A percentile compares a stretch with the other conserved stretches of the same genome.
These are phyloP conservation scores for Thereva nobilitata DNA, from an alignment of 2,888 invertebrate species.

Conservation along the genomic window DNA sequence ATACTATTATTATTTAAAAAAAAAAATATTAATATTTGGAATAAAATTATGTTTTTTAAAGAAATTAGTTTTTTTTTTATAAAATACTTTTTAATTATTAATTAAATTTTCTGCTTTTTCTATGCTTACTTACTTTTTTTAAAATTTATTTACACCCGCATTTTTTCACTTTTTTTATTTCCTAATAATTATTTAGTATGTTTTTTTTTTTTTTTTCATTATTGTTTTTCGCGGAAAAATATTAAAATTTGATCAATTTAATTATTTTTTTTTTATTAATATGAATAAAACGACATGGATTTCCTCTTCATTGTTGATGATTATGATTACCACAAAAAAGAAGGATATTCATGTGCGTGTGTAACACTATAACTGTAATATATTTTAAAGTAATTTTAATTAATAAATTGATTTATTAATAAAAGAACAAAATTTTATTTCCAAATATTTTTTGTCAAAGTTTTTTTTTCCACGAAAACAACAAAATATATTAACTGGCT, in stretches of 20 bases:
- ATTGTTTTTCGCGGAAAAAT: slow-evolving; percentile 2
- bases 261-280: background rate
- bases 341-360: background rate
- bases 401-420: background rate
- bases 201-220: slow-evolving; percentile 9
- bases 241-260: background rate
- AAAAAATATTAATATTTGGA: slow-evolving; percentile 24
- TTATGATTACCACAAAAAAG: too few relatives aligned
- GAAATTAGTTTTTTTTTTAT: slow-evolving; percentile 13
- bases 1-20: slow-evolving; percentile 22
- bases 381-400: background rate
- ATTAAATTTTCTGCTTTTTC: slow-evolving; percentile 3
- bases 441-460: slow-evolving; percentile 20
- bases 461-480: slow-evolving; percentile 6
- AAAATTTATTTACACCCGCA: too few relatives aligned
- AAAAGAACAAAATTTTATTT: slow-evolving; percentile 29
- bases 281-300: background rate
- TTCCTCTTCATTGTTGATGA: too few relatives aligned
- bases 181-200: too few relatives aligned
- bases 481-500: slow-evolving; percentile 4
- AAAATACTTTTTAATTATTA: slow-evolving; percentile 8
- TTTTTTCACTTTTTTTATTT: too few relatives aligned
- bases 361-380: background rate
- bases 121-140: background rate
- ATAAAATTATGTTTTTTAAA: slow-evolving; percentile 34